Base-by-base conservation (phyloP, 2,888 invertebrate genomes). In the Siphlonurus alternatus region DNA sequence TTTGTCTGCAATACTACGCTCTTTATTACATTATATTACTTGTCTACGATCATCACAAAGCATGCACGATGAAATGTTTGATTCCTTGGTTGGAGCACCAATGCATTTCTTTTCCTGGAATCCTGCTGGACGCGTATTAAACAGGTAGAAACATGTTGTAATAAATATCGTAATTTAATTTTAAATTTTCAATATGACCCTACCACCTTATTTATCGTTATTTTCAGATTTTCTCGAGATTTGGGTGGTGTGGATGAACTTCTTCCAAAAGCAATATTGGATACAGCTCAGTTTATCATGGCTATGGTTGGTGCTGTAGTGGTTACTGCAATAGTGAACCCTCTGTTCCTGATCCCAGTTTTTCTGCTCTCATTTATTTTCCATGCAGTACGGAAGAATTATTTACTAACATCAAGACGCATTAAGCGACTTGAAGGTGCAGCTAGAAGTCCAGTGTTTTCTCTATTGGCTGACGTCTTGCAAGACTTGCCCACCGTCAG, bases 361-460 rank as follows among this genome's bases (percentile, higher is more conserved):
- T 62, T 75, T 0, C 74, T 85, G 2, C 79, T 89, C 67, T 82
- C 80, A 3, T 67, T 82, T 10, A 70, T 85, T 25, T 89, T 89
- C 76, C 81, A 82, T 70, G 71, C 80, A 66, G 80, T 86, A 72
- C 79, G 88, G 22, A 71, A 78, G 20, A 76, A 88, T 67, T 91
- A 89, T 73, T 78, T 90, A 67, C 76, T 77, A 61, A 86, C 86
- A 1, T 87, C 89, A 0, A 83, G 88, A 71, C 84, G 85, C 70
- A 78, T 91, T 63, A 91, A 85, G 76, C 79, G 85, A 76, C 76
- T 80, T 5, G 81, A 81, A 71, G 80, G 80, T 79, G 73, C 79
- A 79, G 89, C 87, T 65, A 82, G 89, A 67, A 93, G 93, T 76
- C 95, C 96, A 0, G 89, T 96, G 0, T 94, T 93, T 74, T 89